These are phyloP conservation scores for Volucella inanis DNA, from an alignment of 2,888 invertebrate genomes.

Conservation along the genomic window DNA sequence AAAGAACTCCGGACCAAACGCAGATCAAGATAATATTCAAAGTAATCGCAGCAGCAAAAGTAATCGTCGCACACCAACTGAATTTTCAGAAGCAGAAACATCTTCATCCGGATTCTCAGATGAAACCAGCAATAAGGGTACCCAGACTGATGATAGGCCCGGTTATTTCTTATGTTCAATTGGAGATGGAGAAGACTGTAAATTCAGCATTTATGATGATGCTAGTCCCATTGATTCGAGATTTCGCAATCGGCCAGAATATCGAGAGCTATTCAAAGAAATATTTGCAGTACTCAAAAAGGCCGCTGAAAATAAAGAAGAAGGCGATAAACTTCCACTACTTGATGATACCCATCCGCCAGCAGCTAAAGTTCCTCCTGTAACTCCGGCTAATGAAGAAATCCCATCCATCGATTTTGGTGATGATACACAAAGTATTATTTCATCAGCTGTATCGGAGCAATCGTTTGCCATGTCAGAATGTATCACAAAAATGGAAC, in stretches of 20 bases:
- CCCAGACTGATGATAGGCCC: constrained; percentile 91
- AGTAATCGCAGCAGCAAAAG: constrained; percentile 82
- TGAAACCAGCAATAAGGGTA: constrained; percentile 92
- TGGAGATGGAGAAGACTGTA: constrained; percentile 92
- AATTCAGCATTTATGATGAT: constrained; percentile 93
- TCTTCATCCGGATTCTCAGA: constrained; percentile 93
- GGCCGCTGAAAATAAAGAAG: constrained; percentile 92
- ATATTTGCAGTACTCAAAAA: constrained; percentile 92
- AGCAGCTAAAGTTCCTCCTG: constrained; percentile 86
- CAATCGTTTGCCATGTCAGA: constrained; percentile 88
- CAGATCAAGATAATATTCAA: constrained; percentile 76
- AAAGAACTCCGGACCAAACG: constrained; percentile 44
- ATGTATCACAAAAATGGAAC: constrained; percentile 85
- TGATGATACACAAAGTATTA: constrained; percentile 88
- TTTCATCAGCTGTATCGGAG: constrained; percentile 90
- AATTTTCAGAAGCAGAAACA: constrained; percentile 93
- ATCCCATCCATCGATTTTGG: constrained; percentile 84
- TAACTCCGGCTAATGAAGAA: constrained; percentile 87
- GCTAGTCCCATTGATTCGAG: constrained; percentile 91
- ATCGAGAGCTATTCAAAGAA: constrained; percentile 91
- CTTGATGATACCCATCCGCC: constrained; percentile 86
- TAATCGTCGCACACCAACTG: constrained; percentile 89
- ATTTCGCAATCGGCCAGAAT: constrained; percentile 92
- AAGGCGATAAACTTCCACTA: constrained; percentile 89
- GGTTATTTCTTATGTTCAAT: constrained; percentile 94